Evolutionary conservation across 2,888 invertebrate species (phyloP).

Genomic region (Xestoiulus laeticollis): DNA sequence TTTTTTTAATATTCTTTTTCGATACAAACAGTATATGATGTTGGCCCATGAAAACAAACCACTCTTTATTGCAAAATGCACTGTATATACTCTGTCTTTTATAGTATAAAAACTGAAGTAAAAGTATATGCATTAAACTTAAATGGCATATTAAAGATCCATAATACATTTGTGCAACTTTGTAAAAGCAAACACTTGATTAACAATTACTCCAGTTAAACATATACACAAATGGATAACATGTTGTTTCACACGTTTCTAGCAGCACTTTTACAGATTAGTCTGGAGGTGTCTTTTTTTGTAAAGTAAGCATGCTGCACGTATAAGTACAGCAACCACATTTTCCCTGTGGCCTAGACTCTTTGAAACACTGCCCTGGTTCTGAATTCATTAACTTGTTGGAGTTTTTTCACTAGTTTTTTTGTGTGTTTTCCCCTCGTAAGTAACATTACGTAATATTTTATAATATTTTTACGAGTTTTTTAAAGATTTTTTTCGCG

Average conservation of each 20-base stretch:
- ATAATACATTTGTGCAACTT: not conserved
- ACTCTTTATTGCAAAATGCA: not conserved
- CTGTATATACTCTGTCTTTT: not conserved
- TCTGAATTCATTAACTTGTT: not conserved
- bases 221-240: too few relatives aligned
- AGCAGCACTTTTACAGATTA: too few relatives aligned
- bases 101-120: not conserved
- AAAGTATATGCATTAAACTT: too few relatives aligned
- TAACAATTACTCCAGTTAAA: too few relatives aligned
- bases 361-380: conserved; percentile 26
- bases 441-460: not conserved
- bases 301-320: not conserved
- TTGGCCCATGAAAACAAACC: not conserved
- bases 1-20: not conserved
- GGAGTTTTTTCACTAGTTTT: not conserved
- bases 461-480: conserved; percentile 13
- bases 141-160: too few relatives aligned
- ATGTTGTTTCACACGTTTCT: too few relatives aligned
- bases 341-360: not conserved
- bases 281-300: not conserved
- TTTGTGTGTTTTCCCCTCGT: not conserved
- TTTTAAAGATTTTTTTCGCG: not conserved
- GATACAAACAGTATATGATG: too few relatives aligned
- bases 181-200: too few relatives aligned
- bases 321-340: not conserved